Base-by-base conservation (phyloP, 1,140 invertebrate species). In the Drosophila serrata region DNA sequence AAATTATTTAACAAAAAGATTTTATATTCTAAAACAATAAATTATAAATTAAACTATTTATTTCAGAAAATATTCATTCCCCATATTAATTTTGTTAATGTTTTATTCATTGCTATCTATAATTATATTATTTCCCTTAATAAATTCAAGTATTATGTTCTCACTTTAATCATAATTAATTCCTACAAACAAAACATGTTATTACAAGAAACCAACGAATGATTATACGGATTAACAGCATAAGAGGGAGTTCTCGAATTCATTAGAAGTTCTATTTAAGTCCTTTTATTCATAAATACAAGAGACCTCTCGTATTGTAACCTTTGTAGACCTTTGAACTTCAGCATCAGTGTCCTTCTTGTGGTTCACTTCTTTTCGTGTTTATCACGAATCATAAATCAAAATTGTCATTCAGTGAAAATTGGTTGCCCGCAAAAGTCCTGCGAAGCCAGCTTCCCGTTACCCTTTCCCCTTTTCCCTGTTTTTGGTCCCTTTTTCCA, bases 341-440 rank as follows among this genome's bases (percentile, higher is more conserved):
- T 37, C 29, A 63, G 22, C 51, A 8, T 31, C 13, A 33, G 35
- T 27, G 60, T 31, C 45, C 61, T 24, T 24, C 42, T 48, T 70
- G 51, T 31, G 22, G 46, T 43, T 45, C 22, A 27, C 15, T 61
- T 62, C 24, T 45, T 11, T 24, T 37, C 61, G 43, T 69, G 62
- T 53, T 73, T 79, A 79, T 79, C 76, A 79, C 40, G 62, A 60
- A 74, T 74, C 55, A 80, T 80, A 80, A 80, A 80, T 80, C 75
- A 79, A 67, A 79, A 73, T 65, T 60, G 49, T 55, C 65, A 78
- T 72, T 70, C 67, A 62, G 65, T 78, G 65, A 58, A 78, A 79
- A 79, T 78, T 72, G 69, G 69, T 70, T 70, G 64, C 63, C 49
- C 68, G 35, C 64, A 39, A 64, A 64, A 67, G 46, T 67, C 37